Evolutionary conservation across 2,888 invertebrate genomes (phyloP).

Genomic region (Lepas anatifera): DNA sequence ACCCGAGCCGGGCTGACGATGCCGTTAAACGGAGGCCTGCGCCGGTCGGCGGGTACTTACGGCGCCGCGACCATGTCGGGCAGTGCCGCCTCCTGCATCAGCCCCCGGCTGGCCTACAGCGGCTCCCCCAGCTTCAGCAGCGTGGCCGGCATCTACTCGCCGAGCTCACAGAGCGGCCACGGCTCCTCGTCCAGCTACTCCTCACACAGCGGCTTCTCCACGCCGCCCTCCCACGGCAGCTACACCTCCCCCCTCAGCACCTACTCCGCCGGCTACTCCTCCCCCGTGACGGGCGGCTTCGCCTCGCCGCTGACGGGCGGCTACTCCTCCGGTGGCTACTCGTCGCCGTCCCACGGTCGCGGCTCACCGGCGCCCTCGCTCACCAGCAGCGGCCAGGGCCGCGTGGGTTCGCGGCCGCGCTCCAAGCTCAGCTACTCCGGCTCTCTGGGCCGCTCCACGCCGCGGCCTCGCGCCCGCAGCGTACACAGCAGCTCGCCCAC

Average conservation of each 20-base stretch:
- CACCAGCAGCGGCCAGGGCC: neutral
- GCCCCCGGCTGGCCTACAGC: constrained; percentile 2
- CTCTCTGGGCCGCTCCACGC: neutral
- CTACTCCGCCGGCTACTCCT: neutral
- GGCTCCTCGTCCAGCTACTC: neutral
- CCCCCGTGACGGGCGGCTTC: neutral
- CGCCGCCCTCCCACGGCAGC: neutral
- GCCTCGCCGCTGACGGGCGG: neutral
- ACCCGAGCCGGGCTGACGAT: too few relatives aligned
- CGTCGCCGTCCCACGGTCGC: neutral
- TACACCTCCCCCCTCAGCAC: neutral
- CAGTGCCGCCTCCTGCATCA: constrained; percentile 2
- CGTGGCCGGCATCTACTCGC: neutral
- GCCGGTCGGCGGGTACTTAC: neutral
- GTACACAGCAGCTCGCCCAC: neutral
- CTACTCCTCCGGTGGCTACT: neutral
- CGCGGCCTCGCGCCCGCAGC: constrained; percentile 5
- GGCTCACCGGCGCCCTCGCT: too few relatives aligned
- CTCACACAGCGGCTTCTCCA: neutral
- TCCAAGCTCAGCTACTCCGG: constrained; percentile 8
- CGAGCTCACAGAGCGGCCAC: neutral
- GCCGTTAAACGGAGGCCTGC: neutral
- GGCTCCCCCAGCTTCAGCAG: neutral
- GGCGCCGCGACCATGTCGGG: neutral
- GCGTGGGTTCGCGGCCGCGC: neutral